Evolutionary conservation across 2,113 vertebrate genomes (phyloP), one percentile per base, ranked within the genome.

Genomic region (Petaurus breviceps): DNA sequence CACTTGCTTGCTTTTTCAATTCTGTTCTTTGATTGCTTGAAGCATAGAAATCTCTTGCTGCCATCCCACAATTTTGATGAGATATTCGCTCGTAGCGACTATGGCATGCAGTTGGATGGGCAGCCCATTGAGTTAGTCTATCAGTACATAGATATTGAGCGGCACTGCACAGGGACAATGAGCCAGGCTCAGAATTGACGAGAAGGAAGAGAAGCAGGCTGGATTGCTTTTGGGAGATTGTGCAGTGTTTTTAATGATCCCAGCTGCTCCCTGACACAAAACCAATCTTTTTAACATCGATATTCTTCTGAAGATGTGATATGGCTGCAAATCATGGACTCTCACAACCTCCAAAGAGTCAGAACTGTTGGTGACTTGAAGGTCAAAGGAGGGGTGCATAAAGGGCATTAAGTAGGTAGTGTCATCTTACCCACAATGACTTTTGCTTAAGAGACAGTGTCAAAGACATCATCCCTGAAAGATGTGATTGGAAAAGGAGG

Each of bases 21-120:
- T 96, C 97, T 96, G 52, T 89, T 97, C 92, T 98, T 97, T 98
- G 97, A 96, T 96, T 96, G 97, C 96, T 57, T 47, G 77, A 97
- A 96, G 95, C 92, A 92, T 94, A 98, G 97, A 96, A 95, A 96
- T 97, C 94, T 97, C 96, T 98, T 96, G 97, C 16, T 96, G 97
- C 96, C 95, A 95, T 96, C 94, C 96, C 92, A 92, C 98, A 97
- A 96, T 97, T 98, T 98, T 97, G 97, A 98, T 94, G 96, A 51
- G 46, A 92, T 95, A 92, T 95, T 97, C 95, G 97, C 97, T 96
- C 95, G 94, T 97, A 37, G 61, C 31, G 3, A 68, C 57, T 68
- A 31, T 68, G 61, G 61, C 31, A 68, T 68, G 61, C 61, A 68
- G 61, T 68, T 68, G 61, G 31, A 68, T 68, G 61, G 61, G 31